A percentile compares a stretch with the other conserved stretches of the same genome.
Conservation (phyloP, 2,888 invertebrate genomes). For the Euzophera pinguis region DNA sequence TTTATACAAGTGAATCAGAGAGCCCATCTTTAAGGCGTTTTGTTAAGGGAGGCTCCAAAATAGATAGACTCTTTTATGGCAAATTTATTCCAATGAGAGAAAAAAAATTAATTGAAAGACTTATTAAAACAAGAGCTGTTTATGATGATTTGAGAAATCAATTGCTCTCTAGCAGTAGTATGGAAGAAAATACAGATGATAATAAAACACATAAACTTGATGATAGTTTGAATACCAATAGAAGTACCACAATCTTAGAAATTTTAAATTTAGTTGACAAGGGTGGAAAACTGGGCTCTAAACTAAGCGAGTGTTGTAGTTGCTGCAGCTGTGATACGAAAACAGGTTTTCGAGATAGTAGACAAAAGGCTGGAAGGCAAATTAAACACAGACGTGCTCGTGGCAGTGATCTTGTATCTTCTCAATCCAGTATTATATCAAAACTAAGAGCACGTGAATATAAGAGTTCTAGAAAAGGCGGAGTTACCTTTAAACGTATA, state of each 20-base stretch:
- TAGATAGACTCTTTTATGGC: constrained; percentile 41
- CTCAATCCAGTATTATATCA: constrained; percentile 28
- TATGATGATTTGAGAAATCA: constrained; percentile 49
- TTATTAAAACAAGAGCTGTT: constrained; percentile 50
- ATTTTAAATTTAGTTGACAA: constrained; percentile 45
- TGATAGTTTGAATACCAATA: constrained; percentile 26
- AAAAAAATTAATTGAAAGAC: constrained; percentile 43
- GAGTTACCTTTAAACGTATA: constrained; percentile 39
- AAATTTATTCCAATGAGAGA: constrained; percentile 47
- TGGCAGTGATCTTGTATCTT: constrained; percentile 16
- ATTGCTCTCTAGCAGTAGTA: constrained; percentile 39
- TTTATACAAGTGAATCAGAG: constrained; percentile 40
- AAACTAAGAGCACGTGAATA: constrained; percentile 25
- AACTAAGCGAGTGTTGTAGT: constrained; percentile 44
- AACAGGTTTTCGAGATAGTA: constrained; percentile 13
- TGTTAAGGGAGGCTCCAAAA: constrained; percentile 35
- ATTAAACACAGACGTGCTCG: constrained; percentile 20
- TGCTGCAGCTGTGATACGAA: constrained; percentile 46
- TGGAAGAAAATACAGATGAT: constrained; percentile 30
- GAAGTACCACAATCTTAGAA: constrained; percentile 32
- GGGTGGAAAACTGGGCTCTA: constrained; percentile 30
- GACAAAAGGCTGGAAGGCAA: constrained; percentile 17
- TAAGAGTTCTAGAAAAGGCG: constrained; percentile 21
- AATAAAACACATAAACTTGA: constrained; percentile 22
- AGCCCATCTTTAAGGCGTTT: constrained; percentile 32